Evolutionary conservation across 2,113 vertebrate species (phyloP).

Genomic region (Nothoprocta pentlandii): DNA sequence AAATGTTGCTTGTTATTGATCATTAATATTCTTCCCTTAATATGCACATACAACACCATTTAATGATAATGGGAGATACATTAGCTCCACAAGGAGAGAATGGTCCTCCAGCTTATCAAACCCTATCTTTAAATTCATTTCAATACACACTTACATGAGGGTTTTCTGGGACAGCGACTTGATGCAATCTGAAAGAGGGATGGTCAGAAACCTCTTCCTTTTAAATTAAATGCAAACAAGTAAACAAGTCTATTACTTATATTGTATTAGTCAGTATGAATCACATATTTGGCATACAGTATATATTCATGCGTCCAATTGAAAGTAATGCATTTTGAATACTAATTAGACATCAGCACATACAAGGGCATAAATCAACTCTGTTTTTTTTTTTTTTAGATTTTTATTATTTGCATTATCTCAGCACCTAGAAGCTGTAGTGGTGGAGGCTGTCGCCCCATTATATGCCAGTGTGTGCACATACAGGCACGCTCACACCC

Average conservation of each 20-base stretch:
- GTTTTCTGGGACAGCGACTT: not conserved
- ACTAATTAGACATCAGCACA: constrained; percentile 5
- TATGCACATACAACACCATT: constrained; percentile 44
- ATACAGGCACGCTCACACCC: not conserved
- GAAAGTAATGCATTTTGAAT: constrained; percentile 30
- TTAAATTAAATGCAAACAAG: constrained; percentile 52
- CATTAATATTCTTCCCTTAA: constrained; percentile 33
- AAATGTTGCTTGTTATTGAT: constrained; percentile 37
- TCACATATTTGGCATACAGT: not conserved
- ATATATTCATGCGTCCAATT: not conserved
- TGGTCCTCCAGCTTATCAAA: constrained; percentile 5
- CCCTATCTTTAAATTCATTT: not conserved
- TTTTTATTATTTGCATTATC: constrained; percentile 17
- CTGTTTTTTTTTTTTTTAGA: not conserved
- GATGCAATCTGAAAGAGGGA: not conserved
- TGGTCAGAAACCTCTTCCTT: constrained; percentile 17
- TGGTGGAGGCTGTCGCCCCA: not conserved
- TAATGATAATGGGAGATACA: constrained; percentile 60
- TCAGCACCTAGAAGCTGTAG: not conserved
- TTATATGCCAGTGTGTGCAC: not conserved
- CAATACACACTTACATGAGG: not conserved
- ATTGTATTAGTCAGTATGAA: constrained; percentile 36
- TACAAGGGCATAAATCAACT: constrained; percentile 7
- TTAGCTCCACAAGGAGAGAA: not conserved
- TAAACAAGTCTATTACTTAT: constrained; percentile 13